Conservation (phyloP, 1,140 invertebrate genomes). For the Telenomus remus region DNA sequence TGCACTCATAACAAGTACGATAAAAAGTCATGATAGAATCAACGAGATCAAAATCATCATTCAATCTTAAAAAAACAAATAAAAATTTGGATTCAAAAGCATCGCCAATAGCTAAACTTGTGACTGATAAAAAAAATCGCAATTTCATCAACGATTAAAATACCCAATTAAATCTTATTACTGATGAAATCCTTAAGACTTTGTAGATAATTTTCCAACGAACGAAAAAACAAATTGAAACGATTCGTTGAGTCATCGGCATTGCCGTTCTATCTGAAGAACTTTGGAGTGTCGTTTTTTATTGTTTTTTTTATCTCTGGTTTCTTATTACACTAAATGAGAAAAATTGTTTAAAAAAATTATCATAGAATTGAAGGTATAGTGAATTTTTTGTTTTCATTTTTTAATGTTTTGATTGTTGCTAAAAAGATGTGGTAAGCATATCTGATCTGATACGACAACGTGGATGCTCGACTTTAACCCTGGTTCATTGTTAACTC, state of each 20-base stretch:
- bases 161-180: not conserved
- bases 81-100: not conserved
- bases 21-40: too few species aligned
- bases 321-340: too few species aligned
- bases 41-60: conserved; percentile 3
- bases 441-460: not conserved
- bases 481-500: conserved; percentile 7
- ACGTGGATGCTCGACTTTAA: conserved; percentile 8
- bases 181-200: too few species aligned
- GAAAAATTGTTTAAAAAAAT: too few species aligned
- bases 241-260: not conserved
- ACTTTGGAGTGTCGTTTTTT: not conserved
- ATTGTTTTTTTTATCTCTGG: too few species aligned
- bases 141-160: not conserved
- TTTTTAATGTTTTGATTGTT: not conserved
- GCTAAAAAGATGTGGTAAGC: not conserved
- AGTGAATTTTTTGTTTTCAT: too few species aligned
- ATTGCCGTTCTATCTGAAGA: not conserved
- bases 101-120: not conserved
- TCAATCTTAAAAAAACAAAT: not conserved
- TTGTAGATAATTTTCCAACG: too few species aligned
- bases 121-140: not conserved
- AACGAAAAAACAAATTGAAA: not conserved
- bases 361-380: too few species aligned
- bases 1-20: too few species aligned